A percentile compares a stretch with the other conserved stretches of the same genome.
phyloP scores from a whole-genome alignment of 2,797 vertebrate species.

The Gorsachius magnificus region DNA sequence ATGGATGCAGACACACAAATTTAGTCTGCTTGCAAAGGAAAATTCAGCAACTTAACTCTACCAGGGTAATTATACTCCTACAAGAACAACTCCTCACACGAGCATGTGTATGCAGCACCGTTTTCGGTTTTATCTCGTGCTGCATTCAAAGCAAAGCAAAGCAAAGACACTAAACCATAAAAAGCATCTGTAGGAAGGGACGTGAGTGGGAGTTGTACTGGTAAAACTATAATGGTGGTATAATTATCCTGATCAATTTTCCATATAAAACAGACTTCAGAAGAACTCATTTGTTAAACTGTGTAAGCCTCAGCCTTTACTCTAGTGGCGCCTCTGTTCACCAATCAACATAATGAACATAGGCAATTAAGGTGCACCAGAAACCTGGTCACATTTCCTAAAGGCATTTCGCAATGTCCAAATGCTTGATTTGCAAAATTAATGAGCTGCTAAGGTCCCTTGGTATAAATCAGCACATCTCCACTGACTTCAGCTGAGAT shows the following conservation, averaged over 20 bases:
- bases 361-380: slow-evolving; percentile 66
- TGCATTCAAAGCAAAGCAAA: background rate
- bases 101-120: background rate
- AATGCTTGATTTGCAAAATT: slow-evolving; percentile 63
- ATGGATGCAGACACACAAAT: background rate
- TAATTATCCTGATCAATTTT: slow-evolving; percentile 61
- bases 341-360: slow-evolving; percentile 59
- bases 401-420: slow-evolving; percentile 63
- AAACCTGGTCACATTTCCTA: slow-evolving; percentile 64
- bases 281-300: slow-evolving; percentile 54
- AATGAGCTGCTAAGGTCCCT: slow-evolving; percentile 52
- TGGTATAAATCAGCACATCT: slow-evolving; percentile 44
- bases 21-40: background rate
- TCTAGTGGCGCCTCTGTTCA: slow-evolving; percentile 45
- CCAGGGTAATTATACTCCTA: background rate
- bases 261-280: slow-evolving; percentile 54
- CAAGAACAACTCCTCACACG: background rate
- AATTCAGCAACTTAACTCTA: background rate
- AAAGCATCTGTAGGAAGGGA: background rate
- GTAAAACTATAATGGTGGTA: background rate
- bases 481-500: background rate
- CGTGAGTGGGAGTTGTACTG: slow-evolving; percentile 16
- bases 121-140: background rate
- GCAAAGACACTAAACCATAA: background rate
- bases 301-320: slow-evolving; percentile 31